Conservation (phyloP, 1,140 invertebrate genomes). For the Papilio polytes region DNA sequence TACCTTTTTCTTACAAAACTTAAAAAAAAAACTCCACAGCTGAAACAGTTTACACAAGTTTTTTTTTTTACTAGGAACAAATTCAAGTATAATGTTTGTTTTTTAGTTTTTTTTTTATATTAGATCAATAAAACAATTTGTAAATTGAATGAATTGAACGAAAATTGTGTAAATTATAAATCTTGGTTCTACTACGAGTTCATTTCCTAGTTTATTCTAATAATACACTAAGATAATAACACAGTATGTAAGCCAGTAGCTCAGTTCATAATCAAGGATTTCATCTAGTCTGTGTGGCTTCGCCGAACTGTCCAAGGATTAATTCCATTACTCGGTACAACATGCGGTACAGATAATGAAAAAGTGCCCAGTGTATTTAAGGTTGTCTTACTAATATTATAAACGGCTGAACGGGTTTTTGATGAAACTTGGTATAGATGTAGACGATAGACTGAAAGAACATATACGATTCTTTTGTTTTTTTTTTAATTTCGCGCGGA, state of each 20-base stretch:
- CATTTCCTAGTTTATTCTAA: neutral
- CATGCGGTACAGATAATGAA: neutral
- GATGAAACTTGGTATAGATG: no score
- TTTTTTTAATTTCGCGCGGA: no score
- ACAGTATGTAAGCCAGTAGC: constrained; percentile 9
- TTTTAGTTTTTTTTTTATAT: no score
- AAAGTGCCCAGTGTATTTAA: neutral
- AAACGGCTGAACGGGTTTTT: no score
- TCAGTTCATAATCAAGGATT: constrained; percentile 18
- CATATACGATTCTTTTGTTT: no score
- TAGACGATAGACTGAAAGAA: no score
- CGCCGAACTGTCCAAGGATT: neutral
- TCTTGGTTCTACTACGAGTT: neutral
- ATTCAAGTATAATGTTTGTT: no score
- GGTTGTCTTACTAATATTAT: neutral
- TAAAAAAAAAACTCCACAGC: neutral
- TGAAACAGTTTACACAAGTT: no score
- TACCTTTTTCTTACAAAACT: neutral
- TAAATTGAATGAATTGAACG: no score
- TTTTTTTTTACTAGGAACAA: no score
- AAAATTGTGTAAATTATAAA: no score
- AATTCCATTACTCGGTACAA: neutral
- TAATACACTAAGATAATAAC: neutral
- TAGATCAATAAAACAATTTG: no score
- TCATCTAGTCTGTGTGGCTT: neutral